Base-by-base conservation (phyloP, 2,888 invertebrate genomes). In the Rhagium mordax region DNA sequence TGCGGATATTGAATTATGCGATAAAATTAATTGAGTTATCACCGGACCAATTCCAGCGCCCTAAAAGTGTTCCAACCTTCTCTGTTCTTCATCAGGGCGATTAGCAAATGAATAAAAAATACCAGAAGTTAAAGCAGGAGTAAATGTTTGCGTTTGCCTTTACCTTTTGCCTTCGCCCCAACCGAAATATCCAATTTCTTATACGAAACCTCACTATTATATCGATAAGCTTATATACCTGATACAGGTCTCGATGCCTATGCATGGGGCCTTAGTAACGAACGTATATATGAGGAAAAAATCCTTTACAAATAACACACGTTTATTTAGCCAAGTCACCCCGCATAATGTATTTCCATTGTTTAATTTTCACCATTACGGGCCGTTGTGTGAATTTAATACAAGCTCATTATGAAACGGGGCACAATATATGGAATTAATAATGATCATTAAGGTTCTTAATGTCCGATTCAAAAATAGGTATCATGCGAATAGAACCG, bases 401-500 rank as follows among this genome's bases (percentile, higher is more conserved):
- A 51, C 21, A 53, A n/a, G 33, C 18, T 53, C 53, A 65, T 65
- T 33, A 53, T 29, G n/a, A 7, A 51, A 18, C 29, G 49, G 10
- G 64, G 51, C 41, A 65, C 33, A 24, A 53, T 65, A 53, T 64
- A 64, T 64, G 48, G 18, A 13, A 4, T 15, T 49, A 16, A 51
- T 64, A 64, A 65, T 53, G 29, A 53, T 53, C 20, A 15, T 20
- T 27, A 16, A 51, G 53, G 27, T 20, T 33, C n/a, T 49, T 65
- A 65, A 65, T 65, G 65, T 41, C 41, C 65, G 53, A 65, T 65
- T 65, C 65, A 65, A 53, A 65, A 65, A 65, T n/a, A 55, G 33
- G 18, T 16, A 65, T 65, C 65, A 67, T 67, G 67, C 67, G 67
- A 67, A 67, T 67, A 67, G 67, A 67, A 67, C 55, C 57, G 47